phyloP scores from a whole-genome alignment of 2,113 vertebrate genomes.

The Eudyptes chrysolophus region DNA sequence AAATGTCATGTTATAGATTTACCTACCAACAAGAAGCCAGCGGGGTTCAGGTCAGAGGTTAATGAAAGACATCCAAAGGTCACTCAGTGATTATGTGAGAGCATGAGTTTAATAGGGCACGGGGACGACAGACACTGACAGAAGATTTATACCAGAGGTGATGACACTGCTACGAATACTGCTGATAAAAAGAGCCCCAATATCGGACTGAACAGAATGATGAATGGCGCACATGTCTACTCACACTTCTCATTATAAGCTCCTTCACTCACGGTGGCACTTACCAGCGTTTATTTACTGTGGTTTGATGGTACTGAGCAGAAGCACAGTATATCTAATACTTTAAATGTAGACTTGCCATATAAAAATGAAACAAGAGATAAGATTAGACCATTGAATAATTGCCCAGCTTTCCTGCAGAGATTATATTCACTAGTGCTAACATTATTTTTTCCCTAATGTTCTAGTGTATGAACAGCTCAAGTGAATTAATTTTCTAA shows the following conservation, averaged over 20 bases:
- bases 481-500: conserved; percentile 82
- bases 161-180: conserved; percentile 90
- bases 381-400: conserved; percentile 80
- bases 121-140: conserved; percentile 80
- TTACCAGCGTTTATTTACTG: conserved; percentile 80
- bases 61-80: conserved; percentile 93
- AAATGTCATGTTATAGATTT: conserved; percentile 83
- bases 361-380: conserved; percentile 84
- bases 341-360: conserved; percentile 75
- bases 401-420: conserved; percentile 77
- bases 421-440: conserved; percentile 79
- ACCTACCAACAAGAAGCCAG: conserved; percentile 85
- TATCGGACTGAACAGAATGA: conserved; percentile 86
- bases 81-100: conserved; percentile 86
- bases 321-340: conserved; percentile 74
- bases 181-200: conserved; percentile 93
- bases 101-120: conserved; percentile 86
- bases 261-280: conserved; percentile 84
- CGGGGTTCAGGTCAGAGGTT: conserved; percentile 88
- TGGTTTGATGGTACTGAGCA: conserved; percentile 67
- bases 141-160: conserved; percentile 92
- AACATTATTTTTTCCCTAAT: conserved; percentile 77
- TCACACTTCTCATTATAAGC: conserved; percentile 91
- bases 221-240: conserved; percentile 84
- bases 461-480: conserved; percentile 68